phyloP scores from a whole-genome alignment of 2,888 invertebrate species.

The Oeneis ivallda region DNA sequence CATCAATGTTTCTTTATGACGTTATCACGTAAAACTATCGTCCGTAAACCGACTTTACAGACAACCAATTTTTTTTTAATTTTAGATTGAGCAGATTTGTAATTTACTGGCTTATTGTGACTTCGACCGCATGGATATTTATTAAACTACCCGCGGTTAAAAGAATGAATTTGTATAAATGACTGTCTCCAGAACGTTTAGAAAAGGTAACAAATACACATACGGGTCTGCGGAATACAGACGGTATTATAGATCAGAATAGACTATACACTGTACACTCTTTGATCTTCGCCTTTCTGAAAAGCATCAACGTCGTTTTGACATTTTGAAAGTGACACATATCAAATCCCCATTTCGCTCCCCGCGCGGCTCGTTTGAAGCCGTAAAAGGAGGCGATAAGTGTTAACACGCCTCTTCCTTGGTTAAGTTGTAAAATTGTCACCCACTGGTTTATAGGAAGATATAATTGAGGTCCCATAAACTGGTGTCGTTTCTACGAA shows the following conservation, averaged over 20 bases:
- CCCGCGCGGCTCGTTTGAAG: slow-evolving; percentile 46
- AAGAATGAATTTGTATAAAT: too few species aligned
- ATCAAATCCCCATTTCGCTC: slow-evolving; percentile 34
- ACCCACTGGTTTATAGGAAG: slow-evolving; percentile 40
- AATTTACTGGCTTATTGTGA: too few species aligned
- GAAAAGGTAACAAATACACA: too few species aligned
- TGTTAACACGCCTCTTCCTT: slow-evolving; percentile 43
- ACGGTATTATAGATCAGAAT: background rate
- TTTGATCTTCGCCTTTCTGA: slow-evolving; percentile 9
- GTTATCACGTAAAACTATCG: too few species aligned
- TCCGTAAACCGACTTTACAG: too few species aligned
- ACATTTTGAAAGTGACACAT: slow-evolving; percentile 24
- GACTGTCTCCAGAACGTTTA: too few species aligned
- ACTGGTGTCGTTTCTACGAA: slow-evolving; percentile 21
- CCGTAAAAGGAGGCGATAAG: slow-evolving; percentile 45
- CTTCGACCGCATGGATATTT: too few species aligned
- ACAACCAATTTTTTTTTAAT: too few species aligned
- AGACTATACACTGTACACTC: background rate
- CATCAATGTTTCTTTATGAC: too few species aligned
- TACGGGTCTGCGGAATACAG: too few species aligned
- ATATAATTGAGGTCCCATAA: slow-evolving; percentile 31
- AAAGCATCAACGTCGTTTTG: slow-evolving; percentile 17
- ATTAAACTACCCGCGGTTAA: too few species aligned
- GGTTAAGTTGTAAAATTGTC: slow-evolving; percentile 39
- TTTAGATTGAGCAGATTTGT: too few species aligned